Percentiles rank a stretch among this genome's conserved stretches.
Conservation (phyloP, 2,797 vertebrate species). For the Poecilia wingei region DNA sequence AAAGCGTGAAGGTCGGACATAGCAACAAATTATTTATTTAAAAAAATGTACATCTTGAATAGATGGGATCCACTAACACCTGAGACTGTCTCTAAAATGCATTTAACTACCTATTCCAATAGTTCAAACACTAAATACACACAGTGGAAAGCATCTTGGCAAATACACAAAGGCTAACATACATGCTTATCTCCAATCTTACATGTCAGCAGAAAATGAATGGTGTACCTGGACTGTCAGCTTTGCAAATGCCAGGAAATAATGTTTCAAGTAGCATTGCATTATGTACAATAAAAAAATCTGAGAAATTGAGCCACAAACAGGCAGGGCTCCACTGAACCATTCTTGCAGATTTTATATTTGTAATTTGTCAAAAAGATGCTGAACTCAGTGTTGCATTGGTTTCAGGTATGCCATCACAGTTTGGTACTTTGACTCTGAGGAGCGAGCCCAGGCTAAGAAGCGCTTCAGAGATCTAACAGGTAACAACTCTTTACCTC, state of each 20-base stretch:
- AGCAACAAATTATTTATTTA: too few relatives aligned
- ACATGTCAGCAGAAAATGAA: neutral
- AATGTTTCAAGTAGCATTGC: neutral
- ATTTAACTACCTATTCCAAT: neutral
- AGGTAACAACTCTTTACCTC: slow-evolving; percentile 20
- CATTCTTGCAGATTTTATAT: neutral
- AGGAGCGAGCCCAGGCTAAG: slow-evolving; percentile 93
- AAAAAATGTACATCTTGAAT: too few relatives aligned
- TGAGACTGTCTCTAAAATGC: too few relatives aligned
- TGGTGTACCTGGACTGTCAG: neutral
- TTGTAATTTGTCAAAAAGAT: neutral
- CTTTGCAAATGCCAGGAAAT: neutral
- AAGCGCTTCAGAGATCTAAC: slow-evolving; percentile 52
- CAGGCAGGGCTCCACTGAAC: neutral
- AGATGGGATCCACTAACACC: too few relatives aligned
- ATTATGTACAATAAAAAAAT: neutral
- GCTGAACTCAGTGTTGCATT: neutral
- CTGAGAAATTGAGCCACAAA: neutral
- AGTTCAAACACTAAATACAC: neutral
- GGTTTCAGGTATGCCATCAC: slow-evolving; percentile 91
- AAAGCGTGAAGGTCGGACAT: neutral
- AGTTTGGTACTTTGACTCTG: slow-evolving; percentile 95
- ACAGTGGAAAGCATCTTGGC: neutral
- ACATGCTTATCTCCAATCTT: neutral
- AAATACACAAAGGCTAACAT: neutral